Percentiles rank a stretch among this genome's conserved stretches.
Evolutionary conservation across 2,888 invertebrate species (phyloP).

Genomic region (Ellobium chinense): DNA sequence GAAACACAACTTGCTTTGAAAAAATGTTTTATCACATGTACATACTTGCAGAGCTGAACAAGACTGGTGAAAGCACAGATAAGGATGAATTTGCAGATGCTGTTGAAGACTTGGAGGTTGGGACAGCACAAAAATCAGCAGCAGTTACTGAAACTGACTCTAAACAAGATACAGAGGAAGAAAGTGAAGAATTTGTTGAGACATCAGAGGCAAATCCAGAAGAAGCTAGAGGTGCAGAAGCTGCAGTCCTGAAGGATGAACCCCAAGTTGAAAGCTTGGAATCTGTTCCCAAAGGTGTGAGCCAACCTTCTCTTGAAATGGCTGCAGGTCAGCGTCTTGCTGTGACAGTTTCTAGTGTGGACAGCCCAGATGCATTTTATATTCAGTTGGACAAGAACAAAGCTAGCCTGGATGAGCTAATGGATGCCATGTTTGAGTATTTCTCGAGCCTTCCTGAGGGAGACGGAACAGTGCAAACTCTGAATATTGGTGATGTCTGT

Average conservation of each 20-base stretch:
- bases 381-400: constrained; percentile 60
- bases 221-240: neutral
- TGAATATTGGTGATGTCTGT: constrained; percentile 56
- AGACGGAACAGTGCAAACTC: constrained; percentile 48
- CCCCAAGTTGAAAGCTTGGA: neutral
- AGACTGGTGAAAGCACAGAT: neutral
- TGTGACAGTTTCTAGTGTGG: constrained; percentile 56
- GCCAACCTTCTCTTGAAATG: no score
- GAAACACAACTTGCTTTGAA: no score
- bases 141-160: neutral
- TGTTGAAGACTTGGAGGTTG: neutral
- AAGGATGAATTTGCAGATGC: constrained; percentile 10
- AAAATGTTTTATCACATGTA: no score
- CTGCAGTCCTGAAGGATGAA: neutral
- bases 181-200: neutral
- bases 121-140: neutral
- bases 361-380: constrained; percentile 66
- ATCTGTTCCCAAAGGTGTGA: neutral
- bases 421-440: constrained; percentile 65
- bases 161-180: neutral
- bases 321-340: constrained; percentile 52
- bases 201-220: neutral
- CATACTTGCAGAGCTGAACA: no score
- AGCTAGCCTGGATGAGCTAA: constrained; percentile 55
- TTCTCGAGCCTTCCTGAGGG: constrained; percentile 54